Conservation (phyloP, 2,113 vertebrate species). For the Misgurnus mizolepis region DNA sequence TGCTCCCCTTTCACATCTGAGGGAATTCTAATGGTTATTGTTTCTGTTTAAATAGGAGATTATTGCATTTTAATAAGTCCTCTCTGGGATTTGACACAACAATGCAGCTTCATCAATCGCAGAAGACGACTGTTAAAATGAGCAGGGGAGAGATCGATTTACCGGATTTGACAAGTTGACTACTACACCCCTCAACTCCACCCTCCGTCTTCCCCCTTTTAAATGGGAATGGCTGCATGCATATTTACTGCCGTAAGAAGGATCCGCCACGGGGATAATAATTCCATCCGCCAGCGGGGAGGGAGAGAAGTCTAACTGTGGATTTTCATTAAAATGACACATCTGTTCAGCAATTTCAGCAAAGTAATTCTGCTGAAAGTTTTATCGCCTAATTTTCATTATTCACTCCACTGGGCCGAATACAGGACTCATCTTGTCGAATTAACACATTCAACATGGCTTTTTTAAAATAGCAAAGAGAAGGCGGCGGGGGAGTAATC, state of each 20-base stretch:
- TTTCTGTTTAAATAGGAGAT: slow-evolving; percentile 99
- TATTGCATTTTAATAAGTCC: slow-evolving; percentile 99
- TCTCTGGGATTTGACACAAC: slow-evolving; percentile 97
- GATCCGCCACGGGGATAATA: slow-evolving; percentile 98
- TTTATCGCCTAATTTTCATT: slow-evolving; percentile 99
- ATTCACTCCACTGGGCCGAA: slow-evolving; percentile 99
- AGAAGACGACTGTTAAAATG: slow-evolving; percentile 96
- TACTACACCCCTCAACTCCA: slow-evolving; percentile 33
- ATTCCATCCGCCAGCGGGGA: slow-evolving; percentile 94
- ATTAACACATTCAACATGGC: slow-evolving; percentile 99
- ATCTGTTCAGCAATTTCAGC: slow-evolving; percentile 99
- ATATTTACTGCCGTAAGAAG: slow-evolving; percentile 99
- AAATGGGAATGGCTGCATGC: slow-evolving; percentile 88
- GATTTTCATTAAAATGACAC: slow-evolving; percentile 99
- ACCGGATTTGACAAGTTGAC: slow-evolving; percentile 99
- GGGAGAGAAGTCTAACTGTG: slow-evolving; percentile 93
- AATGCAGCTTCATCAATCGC: slow-evolving; percentile 98
- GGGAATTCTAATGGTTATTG: slow-evolving; percentile 99
- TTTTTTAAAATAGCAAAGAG: slow-evolving; percentile 78
- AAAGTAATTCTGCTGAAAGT: slow-evolving; percentile 99
- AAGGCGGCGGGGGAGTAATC: slow-evolving; percentile 80
- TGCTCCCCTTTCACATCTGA: slow-evolving; percentile 94
- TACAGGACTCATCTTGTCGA: slow-evolving; percentile 99
- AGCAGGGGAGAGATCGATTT: slow-evolving; percentile 97
- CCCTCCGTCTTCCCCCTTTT: slow-evolving; percentile 65